phyloP scores from a whole-genome alignment of 2,888 invertebrate genomes.

The Temnothorax ravouxi region DNA sequence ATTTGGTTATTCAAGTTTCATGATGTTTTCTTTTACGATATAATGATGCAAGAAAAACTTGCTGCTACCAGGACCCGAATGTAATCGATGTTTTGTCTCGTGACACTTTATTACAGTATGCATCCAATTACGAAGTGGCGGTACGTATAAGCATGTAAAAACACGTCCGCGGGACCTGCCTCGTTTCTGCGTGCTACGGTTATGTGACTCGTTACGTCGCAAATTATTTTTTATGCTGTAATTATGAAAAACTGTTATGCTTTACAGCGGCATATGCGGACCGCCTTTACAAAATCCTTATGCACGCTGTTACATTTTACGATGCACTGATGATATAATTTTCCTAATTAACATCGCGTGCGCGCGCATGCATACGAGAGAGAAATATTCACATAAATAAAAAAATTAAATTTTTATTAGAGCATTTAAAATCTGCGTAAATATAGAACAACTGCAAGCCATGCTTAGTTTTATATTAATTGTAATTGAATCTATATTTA shows the following conservation, averaged over 20 bases:
- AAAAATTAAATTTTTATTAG: constrained; percentile 37
- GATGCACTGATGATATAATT: constrained; percentile 43
- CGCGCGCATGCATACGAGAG: neutral
- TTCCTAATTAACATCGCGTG: constrained; percentile 35
- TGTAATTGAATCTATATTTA: neutral
- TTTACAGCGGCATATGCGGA: constrained; percentile 32
- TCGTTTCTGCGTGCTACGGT: constrained; percentile 11
- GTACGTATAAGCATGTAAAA: constrained; percentile 48
- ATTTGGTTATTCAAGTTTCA: neutral
- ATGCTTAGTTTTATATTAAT: neutral
- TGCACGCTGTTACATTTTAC: constrained; percentile 35
- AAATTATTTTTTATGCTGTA: constrained; percentile 52
- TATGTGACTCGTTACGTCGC: constrained; percentile 47
- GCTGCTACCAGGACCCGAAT: constrained; percentile 23
- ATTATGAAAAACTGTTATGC: constrained; percentile 55
- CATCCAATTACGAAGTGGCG: constrained; percentile 43
- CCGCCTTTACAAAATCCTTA: constrained; percentile 36
- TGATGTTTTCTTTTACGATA: neutral
- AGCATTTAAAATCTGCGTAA: neutral
- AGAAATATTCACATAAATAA: constrained; percentile 5
- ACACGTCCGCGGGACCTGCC: constrained; percentile 21
- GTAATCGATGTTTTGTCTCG: constrained; percentile 68
- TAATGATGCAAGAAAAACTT: constrained; percentile 39
- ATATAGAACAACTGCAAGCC: neutral
- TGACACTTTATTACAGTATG: constrained; percentile 60